Conservation (phyloP, 2,113 vertebrate species). For the Corythoichthys haematopterus region DNA sequence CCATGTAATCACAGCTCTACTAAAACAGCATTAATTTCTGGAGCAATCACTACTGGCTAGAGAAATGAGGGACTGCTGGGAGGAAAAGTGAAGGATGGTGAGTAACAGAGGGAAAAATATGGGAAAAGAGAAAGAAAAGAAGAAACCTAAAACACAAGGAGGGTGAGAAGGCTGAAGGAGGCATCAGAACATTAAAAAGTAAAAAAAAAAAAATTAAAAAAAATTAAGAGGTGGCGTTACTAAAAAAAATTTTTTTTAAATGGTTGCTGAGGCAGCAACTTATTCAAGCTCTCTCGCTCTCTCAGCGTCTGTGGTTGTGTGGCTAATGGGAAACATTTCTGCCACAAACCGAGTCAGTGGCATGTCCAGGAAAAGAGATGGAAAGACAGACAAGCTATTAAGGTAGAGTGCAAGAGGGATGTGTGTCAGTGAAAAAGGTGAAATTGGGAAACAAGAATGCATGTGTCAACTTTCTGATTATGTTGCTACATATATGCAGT, state of each 20-base stretch:
- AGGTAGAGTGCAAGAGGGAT: constrained; percentile 22
- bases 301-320: constrained; percentile 69
- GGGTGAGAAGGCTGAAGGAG: constrained; percentile 7
- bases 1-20: constrained; percentile 14
- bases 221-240: constrained; percentile 3
- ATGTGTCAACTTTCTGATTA: constrained; percentile 31
- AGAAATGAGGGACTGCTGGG: constrained; percentile 6
- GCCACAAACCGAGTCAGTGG: constrained; percentile 50
- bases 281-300: constrained; percentile 61
- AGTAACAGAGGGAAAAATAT: constrained; percentile 10
- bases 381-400: constrained; percentile 46
- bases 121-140: background rate
- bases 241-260: constrained; percentile 36
- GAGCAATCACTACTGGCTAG: constrained; percentile 17
- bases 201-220: constrained; percentile 21
- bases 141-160: constrained; percentile 12
- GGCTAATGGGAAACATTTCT: constrained; percentile 79
- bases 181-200: background rate
- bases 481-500: background rate
- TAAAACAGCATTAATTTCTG: constrained; percentile 25
- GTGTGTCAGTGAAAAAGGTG: constrained; percentile 46
- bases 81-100: constrained; percentile 8
- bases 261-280: constrained; percentile 62
- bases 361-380: constrained; percentile 53
- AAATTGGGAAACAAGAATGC: constrained; percentile 34